Evolutionary conservation across 2,888 invertebrate species (phyloP).

Genomic region (Acleris sparsana): DNA sequence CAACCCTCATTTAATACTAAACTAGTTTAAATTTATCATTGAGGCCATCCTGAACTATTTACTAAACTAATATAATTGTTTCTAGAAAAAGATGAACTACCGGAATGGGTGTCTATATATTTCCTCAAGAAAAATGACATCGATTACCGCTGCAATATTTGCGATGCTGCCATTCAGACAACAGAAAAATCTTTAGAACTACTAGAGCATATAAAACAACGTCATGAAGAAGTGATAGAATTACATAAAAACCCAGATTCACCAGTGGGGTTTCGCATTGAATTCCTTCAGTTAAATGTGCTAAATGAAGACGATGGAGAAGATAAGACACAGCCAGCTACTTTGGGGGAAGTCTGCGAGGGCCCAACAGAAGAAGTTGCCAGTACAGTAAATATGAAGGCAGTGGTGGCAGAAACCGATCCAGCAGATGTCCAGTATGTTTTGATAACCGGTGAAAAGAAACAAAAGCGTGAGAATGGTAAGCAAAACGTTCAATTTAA

Average conservation of each 20-base stretch:
- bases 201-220: slow-evolving; percentile 57
- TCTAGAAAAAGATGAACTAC: slow-evolving; percentile 47
- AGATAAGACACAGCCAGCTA: slow-evolving; percentile 55
- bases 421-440: slow-evolving; percentile 57
- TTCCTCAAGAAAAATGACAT: slow-evolving; percentile 52
- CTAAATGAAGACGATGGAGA: slow-evolving; percentile 58
- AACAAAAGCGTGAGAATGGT: slow-evolving; percentile 34
- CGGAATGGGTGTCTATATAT: slow-evolving; percentile 72
- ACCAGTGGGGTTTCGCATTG: slow-evolving; percentile 70
- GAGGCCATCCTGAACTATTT: neutral
- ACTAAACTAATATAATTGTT: neutral
- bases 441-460: slow-evolving; percentile 51
- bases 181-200: slow-evolving; percentile 56
- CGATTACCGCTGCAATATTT: slow-evolving; percentile 65
- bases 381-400: slow-evolving; percentile 19
- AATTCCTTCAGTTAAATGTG: slow-evolving; percentile 68
- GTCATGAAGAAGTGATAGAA: slow-evolving; percentile 66
- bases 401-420: slow-evolving; percentile 42
- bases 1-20: neutral
- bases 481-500: neutral
- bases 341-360: slow-evolving; percentile 64
- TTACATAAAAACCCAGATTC: slow-evolving; percentile 69
- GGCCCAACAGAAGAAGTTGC: slow-evolving; percentile 45
- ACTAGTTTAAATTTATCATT: neutral
- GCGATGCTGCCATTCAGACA: slow-evolving; percentile 52